These are phyloP conservation scores for Leptopilina syphax DNA, from an alignment of 2,888 invertebrate species.

Conservation along the genomic window DNA sequence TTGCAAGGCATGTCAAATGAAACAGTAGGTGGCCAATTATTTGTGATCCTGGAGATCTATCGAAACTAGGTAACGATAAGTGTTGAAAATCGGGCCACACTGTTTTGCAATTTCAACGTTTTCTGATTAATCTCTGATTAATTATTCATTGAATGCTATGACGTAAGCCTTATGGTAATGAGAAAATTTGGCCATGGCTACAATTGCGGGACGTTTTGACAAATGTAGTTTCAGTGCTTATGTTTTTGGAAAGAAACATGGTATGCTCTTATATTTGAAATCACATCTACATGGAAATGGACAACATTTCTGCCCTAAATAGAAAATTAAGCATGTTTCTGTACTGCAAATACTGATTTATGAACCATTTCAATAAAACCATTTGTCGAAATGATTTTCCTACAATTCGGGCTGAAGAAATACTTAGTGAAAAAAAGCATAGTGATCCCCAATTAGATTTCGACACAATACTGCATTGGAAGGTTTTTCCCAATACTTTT, in stretches of 20 bases:
- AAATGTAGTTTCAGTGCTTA: neutral
- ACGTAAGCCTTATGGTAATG: slow-evolving; percentile 31
- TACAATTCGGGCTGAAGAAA: too few relatives aligned
- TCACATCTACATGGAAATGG: too few relatives aligned
- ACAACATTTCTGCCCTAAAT: too few relatives aligned
- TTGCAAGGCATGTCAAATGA: slow-evolving; percentile 54
- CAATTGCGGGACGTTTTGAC: neutral
- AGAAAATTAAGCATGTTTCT: too few relatives aligned
- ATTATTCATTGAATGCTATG: slow-evolving; percentile 26
- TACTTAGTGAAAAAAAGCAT: too few relatives aligned
- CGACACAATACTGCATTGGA: too few relatives aligned
- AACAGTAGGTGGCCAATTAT: slow-evolving; percentile 64
- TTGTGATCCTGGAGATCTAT: slow-evolving; percentile 46
- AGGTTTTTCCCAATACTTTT: too few relatives aligned
- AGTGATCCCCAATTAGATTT: too few relatives aligned
- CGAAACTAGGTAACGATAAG: slow-evolving; percentile 35
- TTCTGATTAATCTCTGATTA: neutral
- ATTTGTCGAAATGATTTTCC: too few relatives aligned
- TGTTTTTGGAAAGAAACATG: neutral
- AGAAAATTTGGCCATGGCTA: slow-evolving; percentile 29
- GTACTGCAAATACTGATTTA: too few relatives aligned
- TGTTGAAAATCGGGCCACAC: slow-evolving; percentile 34
- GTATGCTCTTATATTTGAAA: neutral
- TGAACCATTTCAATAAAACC: too few relatives aligned
- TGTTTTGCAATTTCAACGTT: slow-evolving; percentile 34